Conservation (phyloP, 2,888 invertebrate genomes). For the Zele albiditarsus region DNA sequence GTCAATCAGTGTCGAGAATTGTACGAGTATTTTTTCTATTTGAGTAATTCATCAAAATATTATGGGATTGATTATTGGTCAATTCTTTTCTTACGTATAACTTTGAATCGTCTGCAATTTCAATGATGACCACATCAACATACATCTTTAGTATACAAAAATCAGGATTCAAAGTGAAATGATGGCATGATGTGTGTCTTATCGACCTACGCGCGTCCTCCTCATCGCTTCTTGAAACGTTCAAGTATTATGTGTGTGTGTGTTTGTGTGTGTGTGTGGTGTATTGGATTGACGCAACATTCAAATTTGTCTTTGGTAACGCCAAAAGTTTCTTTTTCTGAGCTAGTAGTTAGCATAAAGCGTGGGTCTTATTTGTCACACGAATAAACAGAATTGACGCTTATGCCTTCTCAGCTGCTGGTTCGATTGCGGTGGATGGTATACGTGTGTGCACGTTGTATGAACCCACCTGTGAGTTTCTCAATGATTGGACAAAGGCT, state of each 20-base stretch:
- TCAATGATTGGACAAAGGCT: background rate
- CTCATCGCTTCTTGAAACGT: constrained; percentile 25
- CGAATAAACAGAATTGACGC: constrained; percentile 38
- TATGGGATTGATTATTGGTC: background rate
- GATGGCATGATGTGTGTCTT: constrained; percentile 35
- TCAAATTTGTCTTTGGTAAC: constrained; percentile 50
- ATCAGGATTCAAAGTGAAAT: constrained; percentile 5
- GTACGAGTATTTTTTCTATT: background rate
- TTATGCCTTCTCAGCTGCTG: background rate
- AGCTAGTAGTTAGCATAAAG: constrained; percentile 49
- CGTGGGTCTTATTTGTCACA: constrained; percentile 44
- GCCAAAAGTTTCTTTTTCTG: constrained; percentile 34
- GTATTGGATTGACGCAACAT: constrained; percentile 23
- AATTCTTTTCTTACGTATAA: constrained; percentile 1
- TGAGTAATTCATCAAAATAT: background rate
- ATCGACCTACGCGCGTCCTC: constrained; percentile 48
- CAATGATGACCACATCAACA: background rate
- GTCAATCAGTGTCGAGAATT: no score
- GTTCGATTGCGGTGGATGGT: background rate
- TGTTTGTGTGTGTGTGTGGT: constrained; percentile 8
- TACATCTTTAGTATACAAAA: background rate
- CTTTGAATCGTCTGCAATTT: constrained; percentile 6
- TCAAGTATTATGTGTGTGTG: constrained; percentile 20
- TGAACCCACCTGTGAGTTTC: constrained; percentile 12
- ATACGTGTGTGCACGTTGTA: background rate